Conservation (phyloP, 2,113 vertebrate species). For the Corythaixoides concolor region DNA sequence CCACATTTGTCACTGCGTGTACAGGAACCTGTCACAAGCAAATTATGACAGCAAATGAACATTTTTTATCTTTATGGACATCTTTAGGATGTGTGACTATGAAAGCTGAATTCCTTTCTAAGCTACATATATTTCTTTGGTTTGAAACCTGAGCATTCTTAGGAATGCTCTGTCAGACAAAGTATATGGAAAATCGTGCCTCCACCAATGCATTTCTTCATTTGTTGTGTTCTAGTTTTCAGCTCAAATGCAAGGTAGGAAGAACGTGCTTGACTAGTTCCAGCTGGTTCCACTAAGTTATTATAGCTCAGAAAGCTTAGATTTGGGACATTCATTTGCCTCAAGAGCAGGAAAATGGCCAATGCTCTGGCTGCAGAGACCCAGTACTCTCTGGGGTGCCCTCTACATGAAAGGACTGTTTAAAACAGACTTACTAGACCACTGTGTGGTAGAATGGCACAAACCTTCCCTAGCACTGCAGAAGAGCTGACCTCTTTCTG, state of each 20-base stretch:
- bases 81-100: neutral
- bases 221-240: neutral
- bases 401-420: neutral
- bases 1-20: neutral
- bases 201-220: neutral
- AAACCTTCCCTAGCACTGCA: neutral
- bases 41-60: neutral
- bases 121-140: neutral
- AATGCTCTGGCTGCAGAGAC: neutral
- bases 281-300: neutral
- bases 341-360: neutral
- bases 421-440: neutral
- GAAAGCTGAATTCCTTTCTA: neutral
- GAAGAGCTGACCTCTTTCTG: neutral
- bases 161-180: neutral
- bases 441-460: neutral
- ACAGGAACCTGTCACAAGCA: neutral
- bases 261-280: neutral
- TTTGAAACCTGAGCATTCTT: neutral
- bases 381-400: neutral
- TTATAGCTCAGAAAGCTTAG: neutral
- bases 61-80: neutral
- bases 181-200: neutral
- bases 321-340: neutral
- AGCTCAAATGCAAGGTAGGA: neutral